Percentiles rank a stretch among this genome's conserved stretches.
Conservation (phyloP, 2,888 invertebrate species). For the Melitaea athalia region DNA sequence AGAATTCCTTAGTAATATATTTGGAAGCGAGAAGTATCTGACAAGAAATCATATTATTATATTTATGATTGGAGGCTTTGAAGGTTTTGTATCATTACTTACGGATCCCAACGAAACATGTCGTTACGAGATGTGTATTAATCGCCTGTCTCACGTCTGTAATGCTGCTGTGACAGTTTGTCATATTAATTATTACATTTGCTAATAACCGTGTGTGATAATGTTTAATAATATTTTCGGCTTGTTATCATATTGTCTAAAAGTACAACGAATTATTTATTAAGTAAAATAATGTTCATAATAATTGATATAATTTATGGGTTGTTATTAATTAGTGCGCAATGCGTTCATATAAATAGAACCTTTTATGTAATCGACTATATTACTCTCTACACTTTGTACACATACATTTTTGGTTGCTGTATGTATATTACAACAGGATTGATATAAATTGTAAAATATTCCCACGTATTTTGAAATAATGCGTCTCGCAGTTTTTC, state of each 20-base stretch:
- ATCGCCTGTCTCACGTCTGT: constrained; percentile 48
- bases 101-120: constrained; percentile 20
- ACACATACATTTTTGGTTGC: too few relatives aligned
- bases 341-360: too few relatives aligned
- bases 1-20: background rate
- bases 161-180: constrained; percentile 38
- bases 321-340: background rate
- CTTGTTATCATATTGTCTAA: background rate
- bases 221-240: background rate
- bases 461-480: too few relatives aligned
- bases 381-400: too few relatives aligned
- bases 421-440: too few relatives aligned
- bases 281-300: background rate
- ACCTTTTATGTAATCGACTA: too few relatives aligned
- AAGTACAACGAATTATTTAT: constrained; percentile 3
- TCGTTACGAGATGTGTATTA: constrained; percentile 44
- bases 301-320: background rate
- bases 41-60: too few relatives aligned
- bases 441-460: too few relatives aligned
- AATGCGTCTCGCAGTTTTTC: too few relatives aligned
- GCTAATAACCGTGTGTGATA: constrained; percentile 19
- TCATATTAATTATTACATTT: constrained; percentile 37
- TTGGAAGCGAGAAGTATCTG: too few relatives aligned
- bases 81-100: background rate
- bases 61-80: too few relatives aligned